Conservation (phyloP, 2,797 vertebrate genomes). For the Syngnathus rostellatus region DNA sequence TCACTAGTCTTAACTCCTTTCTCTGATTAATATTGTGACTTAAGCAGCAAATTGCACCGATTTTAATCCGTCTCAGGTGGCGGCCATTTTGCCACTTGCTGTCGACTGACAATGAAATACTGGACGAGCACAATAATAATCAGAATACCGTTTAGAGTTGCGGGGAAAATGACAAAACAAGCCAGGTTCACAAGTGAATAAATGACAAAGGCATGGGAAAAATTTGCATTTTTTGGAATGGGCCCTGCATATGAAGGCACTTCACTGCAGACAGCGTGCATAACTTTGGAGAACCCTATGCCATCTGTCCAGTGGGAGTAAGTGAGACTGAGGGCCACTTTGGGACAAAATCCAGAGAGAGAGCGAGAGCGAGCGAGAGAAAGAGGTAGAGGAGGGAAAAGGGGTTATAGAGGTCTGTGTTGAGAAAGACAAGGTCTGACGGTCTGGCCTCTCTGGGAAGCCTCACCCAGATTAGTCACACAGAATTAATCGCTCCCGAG, state of each 20-base stretch:
- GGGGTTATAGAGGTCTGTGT: constrained; percentile 30
- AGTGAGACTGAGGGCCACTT: constrained; percentile 12
- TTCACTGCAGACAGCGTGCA: constrained; percentile 10
- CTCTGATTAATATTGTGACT: too few species aligned
- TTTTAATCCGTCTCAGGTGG: too few species aligned
- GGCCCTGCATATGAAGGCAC: not conserved
- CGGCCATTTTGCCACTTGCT: too few species aligned
- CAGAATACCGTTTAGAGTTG: too few species aligned
- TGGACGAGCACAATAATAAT: too few species aligned
- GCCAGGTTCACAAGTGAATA: too few species aligned
- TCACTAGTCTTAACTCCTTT: too few species aligned
- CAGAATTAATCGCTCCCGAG: constrained; percentile 87
- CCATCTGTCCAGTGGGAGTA: constrained; percentile 66
- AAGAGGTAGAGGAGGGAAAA: constrained; percentile 21
- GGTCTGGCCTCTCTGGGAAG: constrained; percentile 84
- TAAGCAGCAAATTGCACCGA: too few species aligned
- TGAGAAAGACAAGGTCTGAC: constrained; percentile 63
- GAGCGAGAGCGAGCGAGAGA: too few species aligned
- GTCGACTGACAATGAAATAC: too few species aligned
- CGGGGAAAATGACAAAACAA: too few species aligned
- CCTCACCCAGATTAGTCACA: constrained; percentile 97
- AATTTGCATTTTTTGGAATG: not conserved
- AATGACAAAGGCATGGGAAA: not conserved
- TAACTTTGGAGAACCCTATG: constrained; percentile 42
- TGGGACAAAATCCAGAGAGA: constrained; percentile 48